These are phyloP conservation scores for Cyprinella venusta DNA, from an alignment of 2,797 vertebrate species.

Conservation along the genomic window DNA sequence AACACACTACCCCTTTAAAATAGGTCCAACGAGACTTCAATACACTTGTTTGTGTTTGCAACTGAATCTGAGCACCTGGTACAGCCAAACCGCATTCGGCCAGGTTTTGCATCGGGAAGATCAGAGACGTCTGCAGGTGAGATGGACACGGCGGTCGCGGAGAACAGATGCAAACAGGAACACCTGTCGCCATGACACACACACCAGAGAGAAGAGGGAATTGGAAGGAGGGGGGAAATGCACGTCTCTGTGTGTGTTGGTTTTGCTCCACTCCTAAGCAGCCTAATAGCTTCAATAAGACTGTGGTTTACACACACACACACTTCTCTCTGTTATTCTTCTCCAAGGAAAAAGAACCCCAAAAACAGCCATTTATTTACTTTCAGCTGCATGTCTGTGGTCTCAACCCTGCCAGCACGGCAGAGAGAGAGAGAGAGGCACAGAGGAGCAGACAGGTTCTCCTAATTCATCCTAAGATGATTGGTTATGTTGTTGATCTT, in stretches of 20 bases:
- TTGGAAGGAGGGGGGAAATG: slow-evolving; percentile 39
- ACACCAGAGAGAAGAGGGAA: slow-evolving; percentile 28
- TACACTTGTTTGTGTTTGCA: slow-evolving; percentile 69
- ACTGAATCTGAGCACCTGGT: slow-evolving; percentile 23
- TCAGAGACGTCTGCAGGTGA: slow-evolving; percentile 44
- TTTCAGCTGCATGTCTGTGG: slow-evolving; percentile 72
- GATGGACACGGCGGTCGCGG: background rate
- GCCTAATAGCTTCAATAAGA: slow-evolving; percentile 83
- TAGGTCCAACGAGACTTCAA: slow-evolving; percentile 70
- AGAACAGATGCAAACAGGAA: slow-evolving; percentile 39
- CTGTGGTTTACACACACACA: slow-evolving; percentile 77
- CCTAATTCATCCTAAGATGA: background rate
- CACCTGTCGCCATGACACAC: slow-evolving; percentile 40
- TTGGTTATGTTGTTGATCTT: background rate
- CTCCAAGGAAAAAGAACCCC: slow-evolving; percentile 75
- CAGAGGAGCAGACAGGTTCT: slow-evolving; percentile 64
- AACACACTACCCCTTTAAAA: slow-evolving; percentile 3
- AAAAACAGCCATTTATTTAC: slow-evolving; percentile 79
- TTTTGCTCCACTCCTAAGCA: slow-evolving; percentile 73
- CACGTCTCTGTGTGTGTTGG: slow-evolving; percentile 61
- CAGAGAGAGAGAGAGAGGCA: slow-evolving; percentile 53
- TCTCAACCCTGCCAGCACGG: slow-evolving; percentile 63
- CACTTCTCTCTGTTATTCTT: slow-evolving; percentile 73
- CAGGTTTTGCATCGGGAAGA: slow-evolving; percentile 15
- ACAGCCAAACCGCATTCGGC: slow-evolving; percentile 30